phyloP scores from a whole-genome alignment of 53 echinoderm and acorn worm species.

The Mesocentrotus franciscanus region DNA sequence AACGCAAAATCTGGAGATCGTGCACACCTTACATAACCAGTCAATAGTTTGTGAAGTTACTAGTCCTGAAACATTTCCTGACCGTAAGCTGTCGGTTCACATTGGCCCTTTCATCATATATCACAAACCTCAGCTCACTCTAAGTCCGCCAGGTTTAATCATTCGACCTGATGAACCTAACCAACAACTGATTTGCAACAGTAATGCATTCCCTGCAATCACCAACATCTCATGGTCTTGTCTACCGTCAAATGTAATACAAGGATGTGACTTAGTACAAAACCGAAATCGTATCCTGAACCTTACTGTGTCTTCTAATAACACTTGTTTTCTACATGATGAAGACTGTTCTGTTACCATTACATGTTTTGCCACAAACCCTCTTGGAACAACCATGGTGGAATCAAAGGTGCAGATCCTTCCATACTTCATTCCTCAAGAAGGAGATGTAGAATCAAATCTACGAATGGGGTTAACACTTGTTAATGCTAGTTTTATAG shows the following conservation, averaged over 20 bases:
- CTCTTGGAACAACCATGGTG: background rate
- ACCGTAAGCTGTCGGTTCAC: background rate
- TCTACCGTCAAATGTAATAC: background rate
- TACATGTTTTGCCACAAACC: background rate
- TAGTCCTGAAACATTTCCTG: slow-evolving; percentile 30
- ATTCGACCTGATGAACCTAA: background rate
- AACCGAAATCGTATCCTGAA: background rate
- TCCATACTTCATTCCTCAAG: background rate
- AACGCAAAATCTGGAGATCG: background rate
- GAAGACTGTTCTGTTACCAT: background rate
- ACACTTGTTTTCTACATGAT: background rate
- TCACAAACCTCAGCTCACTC: slow-evolving; percentile 13
- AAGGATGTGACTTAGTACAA: background rate
- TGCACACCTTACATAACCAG: background rate
- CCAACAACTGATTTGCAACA: background rate
- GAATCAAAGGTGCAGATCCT: background rate
- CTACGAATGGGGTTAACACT: background rate
- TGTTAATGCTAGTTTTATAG: background rate
- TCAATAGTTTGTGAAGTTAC: slow-evolving; percentile 5
- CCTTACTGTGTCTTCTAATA: background rate
- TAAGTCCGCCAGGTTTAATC: background rate
- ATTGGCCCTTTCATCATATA: background rate
- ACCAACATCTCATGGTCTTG: background rate
- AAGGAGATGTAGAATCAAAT: too few relatives aligned
- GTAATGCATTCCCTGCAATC: background rate